phyloP scores from a whole-genome alignment of 1,140 invertebrate species.

The Zaprionus davidi region DNA sequence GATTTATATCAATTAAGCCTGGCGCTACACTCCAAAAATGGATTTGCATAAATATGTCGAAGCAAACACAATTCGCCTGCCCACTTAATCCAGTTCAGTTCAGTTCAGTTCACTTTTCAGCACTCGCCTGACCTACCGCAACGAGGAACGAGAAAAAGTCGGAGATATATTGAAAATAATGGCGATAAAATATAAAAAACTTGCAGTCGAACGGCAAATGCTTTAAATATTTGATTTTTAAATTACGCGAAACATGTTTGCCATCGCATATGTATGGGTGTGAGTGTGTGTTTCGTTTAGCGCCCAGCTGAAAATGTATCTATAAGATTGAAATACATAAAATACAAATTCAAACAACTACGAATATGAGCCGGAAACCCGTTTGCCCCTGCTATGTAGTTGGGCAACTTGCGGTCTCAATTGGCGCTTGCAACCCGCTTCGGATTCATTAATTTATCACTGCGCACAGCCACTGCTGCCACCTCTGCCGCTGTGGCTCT shows the following conservation, averaged over 20 bases:
- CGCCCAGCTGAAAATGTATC: conserved; percentile 32
- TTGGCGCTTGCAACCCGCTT: conserved; percentile 19
- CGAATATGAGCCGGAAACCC: conserved; percentile 39
- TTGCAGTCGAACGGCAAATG: conserved; percentile 28
- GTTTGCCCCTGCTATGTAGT: conserved; percentile 35
- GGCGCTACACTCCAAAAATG: conserved; percentile 12
- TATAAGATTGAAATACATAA: conserved; percentile 12
- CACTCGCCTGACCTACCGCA: conserved; percentile 69
- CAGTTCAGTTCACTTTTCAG: conserved; percentile 43
- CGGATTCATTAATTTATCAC: conserved; percentile 11
- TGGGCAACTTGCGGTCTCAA: conserved; percentile 26
- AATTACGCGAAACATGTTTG: conserved; percentile 51
- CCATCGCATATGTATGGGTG: background rate
- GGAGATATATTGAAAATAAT: conserved; percentile 26
- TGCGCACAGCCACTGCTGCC: conserved; percentile 57
- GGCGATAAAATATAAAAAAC: conserved; percentile 41
- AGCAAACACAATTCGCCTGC: conserved; percentile 41
- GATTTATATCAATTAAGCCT: conserved; percentile 39
- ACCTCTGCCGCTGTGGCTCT: conserved; percentile 20
- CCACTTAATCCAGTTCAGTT: conserved; percentile 47
- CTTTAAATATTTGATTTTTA: conserved; percentile 47
- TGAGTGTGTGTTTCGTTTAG: conserved; percentile 38
- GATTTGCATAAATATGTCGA: conserved; percentile 38
- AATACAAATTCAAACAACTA: conserved; percentile 8
- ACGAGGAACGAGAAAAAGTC: conserved; percentile 2